These are phyloP conservation scores for Philotrypesis tridentata DNA, from an alignment of 1,140 invertebrate genomes.

Conservation along the genomic window DNA sequence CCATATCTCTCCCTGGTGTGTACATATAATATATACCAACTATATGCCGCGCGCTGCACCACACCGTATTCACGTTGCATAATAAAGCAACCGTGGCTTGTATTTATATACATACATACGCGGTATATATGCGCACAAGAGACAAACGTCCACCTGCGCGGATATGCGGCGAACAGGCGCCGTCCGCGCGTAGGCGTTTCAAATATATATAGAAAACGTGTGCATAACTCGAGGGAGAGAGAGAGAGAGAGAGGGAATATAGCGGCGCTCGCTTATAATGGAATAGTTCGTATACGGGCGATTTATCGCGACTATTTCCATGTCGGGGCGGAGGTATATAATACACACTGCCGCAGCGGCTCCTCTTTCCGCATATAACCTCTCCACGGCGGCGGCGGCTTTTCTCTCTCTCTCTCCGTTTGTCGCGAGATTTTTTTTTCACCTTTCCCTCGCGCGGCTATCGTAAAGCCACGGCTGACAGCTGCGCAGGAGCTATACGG, in stretches of 20 bases:
- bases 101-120: background rate
- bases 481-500: background rate
- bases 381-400: too few relatives aligned
- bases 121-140: background rate
- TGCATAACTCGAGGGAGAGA: conserved; percentile 38
- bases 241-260: background rate
- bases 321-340: background rate
- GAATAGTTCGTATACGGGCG: background rate
- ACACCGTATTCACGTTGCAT: background rate
- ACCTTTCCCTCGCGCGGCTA: background rate
- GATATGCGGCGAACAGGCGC: background rate
- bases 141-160: background rate
- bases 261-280: background rate
- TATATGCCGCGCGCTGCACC: too few relatives aligned
- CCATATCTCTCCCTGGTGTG: background rate
- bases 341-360: too few relatives aligned
- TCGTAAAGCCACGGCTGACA: background rate
- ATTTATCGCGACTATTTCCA: background rate
- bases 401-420: background rate
- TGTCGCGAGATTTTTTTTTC: background rate
- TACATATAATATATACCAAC: too few relatives aligned
- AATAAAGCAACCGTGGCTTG: background rate
- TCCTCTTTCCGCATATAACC: background rate
- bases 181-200: background rate
- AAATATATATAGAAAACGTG: background rate